These are phyloP conservation scores for Sinodicranocentrus sp. DNA, from an alignment of 2,888 invertebrate species.

Conservation along the genomic window DNA sequence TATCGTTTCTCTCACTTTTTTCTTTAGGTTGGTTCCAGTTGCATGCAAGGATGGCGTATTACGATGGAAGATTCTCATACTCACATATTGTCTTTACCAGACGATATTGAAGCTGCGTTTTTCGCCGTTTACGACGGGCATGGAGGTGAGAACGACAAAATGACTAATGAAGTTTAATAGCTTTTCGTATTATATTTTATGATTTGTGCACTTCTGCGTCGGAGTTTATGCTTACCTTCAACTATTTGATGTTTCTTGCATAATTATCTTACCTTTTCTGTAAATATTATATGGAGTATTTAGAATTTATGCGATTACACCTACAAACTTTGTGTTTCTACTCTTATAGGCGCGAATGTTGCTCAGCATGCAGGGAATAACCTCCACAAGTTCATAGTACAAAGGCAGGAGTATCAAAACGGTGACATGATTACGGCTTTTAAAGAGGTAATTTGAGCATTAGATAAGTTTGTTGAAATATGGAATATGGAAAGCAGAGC, in stretches of 20 bases:
- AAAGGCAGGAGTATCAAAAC: slow-evolving; percentile 88
- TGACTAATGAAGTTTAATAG: no score
- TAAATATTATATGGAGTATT: no score
- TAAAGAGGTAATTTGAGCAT: slow-evolving; percentile 83
- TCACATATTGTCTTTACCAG: slow-evolving; percentile 93
- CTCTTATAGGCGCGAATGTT: slow-evolving; percentile 88
- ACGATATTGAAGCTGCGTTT: slow-evolving; percentile 95
- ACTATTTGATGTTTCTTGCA: no score
- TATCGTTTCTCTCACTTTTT: no score
- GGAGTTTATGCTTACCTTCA: no score
- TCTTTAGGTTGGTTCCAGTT: slow-evolving; percentile 93
- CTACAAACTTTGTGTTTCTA: no score
- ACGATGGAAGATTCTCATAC: slow-evolving; percentile 99
- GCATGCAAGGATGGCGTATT: slow-evolving; percentile 99
- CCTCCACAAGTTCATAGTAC: slow-evolving; percentile 93
- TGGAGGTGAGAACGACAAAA: slow-evolving; percentile 83
- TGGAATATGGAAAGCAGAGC: not conserved
- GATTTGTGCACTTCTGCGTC: no score
- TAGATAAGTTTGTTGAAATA: not conserved
- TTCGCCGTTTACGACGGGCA: slow-evolving; percentile 99
- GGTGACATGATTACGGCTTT: slow-evolving; percentile 92
- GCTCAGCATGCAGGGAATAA: slow-evolving; percentile 97
- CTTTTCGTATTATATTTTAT: no score
- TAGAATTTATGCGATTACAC: no score
- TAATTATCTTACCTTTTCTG: no score